Evolutionary conservation across 1,140 invertebrate genomes (phyloP), one percentile per base, ranked within the genome.

Genomic region (Vanessa atalanta): DNA sequence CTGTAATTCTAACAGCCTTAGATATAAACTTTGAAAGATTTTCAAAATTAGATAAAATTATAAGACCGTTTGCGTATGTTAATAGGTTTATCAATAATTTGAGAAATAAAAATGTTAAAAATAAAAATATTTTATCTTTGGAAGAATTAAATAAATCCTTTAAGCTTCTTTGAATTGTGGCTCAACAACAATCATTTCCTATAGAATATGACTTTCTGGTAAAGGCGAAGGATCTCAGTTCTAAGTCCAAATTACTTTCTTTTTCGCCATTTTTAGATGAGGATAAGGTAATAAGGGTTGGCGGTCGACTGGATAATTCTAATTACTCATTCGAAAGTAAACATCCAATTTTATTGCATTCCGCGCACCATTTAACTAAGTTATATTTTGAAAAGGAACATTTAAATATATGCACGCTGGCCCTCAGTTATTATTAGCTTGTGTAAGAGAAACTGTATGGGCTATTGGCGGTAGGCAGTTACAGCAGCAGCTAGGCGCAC

Each of bases 21-120:
- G 20, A 20, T 20, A 20, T 20, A 20, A 20, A 20, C 20, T 20
- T 20, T 31, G 26, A 31, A 31, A 4, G 26, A 31, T 31, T 31
- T 31, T 4, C 26, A 31, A 31, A 31, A 31, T 31, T 78, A 55
- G 14, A 12, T 12, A 37, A 74, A 60, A 67, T 70, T 37, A 4
- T 50, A 20, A 68, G 69, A 48, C 12, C 60, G n/a, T 66, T 75
- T 50, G 20, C 75, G n/a, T 70, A 80, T 73, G 47, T 69, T n/a
- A 76, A 72, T 60, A 26, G 26, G 8, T 20, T 48, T 66, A 48
- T 48, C 55, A 6, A 20, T 20, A 20, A 20, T 20, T 63, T 8
- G n/a, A 50, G 3, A 12, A 20, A n/a, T n/a, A n/a, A n/a, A 20
- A 20, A 20, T 20, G 64, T 15, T 3, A 14, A 64, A 51, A 15